Evolutionary conservation across 1,140 invertebrate genomes (phyloP).

Genomic region (Muscidifurax raptorellus): DNA sequence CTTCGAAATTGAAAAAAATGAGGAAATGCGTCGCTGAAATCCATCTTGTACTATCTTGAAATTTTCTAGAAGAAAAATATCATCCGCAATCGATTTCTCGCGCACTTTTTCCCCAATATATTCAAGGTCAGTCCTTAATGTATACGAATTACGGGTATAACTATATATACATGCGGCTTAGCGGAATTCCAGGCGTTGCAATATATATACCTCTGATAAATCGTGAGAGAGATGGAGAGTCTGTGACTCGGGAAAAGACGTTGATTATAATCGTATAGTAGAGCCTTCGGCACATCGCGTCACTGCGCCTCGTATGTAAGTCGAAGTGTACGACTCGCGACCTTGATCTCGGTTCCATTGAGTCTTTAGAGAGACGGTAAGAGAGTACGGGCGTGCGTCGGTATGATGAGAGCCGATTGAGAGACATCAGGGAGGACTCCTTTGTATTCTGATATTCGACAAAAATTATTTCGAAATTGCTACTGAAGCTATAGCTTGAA

Average conservation of each 20-base stretch:
- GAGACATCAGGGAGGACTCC: background rate
- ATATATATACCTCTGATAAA: background rate
- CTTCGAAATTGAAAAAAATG: too few relatives aligned
- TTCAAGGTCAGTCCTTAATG: conserved; percentile 13
- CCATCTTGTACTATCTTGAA: too few relatives aligned
- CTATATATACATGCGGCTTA: background rate
- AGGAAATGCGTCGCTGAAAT: too few relatives aligned
- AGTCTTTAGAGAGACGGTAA: conserved; percentile 32
- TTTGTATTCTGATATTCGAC: conserved; percentile 2
- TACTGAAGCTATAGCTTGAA: too few relatives aligned
- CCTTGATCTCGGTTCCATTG: conserved; percentile 54
- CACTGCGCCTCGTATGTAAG: conserved; percentile 16
- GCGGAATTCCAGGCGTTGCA: background rate
- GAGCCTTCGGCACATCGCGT: conserved; percentile 17
- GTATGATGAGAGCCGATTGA: conserved; percentile 32
- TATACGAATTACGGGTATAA: conserved; percentile 25
- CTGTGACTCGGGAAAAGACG: background rate
- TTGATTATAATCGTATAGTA: conserved; percentile 7
- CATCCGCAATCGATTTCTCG: too few relatives aligned
- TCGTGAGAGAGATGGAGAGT: conserved; percentile 4
- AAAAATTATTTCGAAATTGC: background rate
- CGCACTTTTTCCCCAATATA: too few relatives aligned
- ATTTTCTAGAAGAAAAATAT: too few relatives aligned
- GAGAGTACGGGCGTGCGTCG: conserved; percentile 23
- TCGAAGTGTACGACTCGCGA: conserved; percentile 49